Conservation (phyloP, 2,113 vertebrate genomes). For the Equus quagga region DNA sequence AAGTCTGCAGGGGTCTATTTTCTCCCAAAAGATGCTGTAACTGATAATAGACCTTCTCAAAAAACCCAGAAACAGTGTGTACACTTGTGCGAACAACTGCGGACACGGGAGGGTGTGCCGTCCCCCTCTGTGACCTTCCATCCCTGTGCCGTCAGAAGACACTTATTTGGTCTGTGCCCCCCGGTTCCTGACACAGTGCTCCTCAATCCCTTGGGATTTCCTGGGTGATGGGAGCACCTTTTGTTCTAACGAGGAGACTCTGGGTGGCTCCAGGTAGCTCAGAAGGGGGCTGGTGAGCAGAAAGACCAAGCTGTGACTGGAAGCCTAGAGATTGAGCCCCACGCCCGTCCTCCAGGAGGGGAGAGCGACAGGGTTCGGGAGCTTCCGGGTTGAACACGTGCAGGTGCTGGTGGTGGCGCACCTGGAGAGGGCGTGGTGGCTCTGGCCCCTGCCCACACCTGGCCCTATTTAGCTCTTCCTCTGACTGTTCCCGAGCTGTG, state of each 20-base stretch:
- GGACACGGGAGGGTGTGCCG: accelerated
- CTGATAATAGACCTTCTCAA: accelerated
- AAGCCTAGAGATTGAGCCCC: background rate
- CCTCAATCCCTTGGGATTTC: background rate
- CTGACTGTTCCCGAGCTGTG: accelerated
- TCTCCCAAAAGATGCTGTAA: background rate
- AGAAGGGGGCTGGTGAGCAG: background rate
- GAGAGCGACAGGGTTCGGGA: background rate
- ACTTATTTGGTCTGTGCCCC: background rate
- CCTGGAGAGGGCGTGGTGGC: background rate
- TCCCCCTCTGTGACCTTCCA: background rate
- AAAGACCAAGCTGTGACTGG: background rate
- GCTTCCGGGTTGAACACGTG: accelerated
- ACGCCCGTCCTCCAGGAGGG: background rate
- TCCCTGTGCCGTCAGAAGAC: background rate
- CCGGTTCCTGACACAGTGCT: background rate
- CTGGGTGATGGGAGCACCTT: background rate
- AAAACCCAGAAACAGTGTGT: too few species aligned
- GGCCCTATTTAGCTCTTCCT: accelerated
- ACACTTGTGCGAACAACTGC: accelerated
- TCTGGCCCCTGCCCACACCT: accelerated
- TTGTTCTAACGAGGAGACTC: background rate
- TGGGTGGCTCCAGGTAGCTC: background rate
- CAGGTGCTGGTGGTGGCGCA: accelerated
- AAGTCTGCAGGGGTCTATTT: background rate